Base-by-base conservation (phyloP, 2,888 invertebrate species). In the Hymenopus coronatus region DNA sequence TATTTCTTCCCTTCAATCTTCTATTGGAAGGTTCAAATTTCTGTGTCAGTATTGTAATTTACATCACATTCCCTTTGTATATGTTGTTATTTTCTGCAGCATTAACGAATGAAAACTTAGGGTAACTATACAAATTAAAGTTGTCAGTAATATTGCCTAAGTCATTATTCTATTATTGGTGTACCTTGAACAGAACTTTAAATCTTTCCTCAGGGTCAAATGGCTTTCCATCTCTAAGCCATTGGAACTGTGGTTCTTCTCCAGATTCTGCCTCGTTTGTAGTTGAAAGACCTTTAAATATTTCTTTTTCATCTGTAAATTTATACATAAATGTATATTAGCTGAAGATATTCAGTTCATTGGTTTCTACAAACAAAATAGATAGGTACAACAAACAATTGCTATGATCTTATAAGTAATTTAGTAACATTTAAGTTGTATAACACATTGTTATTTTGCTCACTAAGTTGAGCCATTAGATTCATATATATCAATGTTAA, bases 181-280 rank as follows among this genome's bases (percentile, higher is more conserved):
- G n/a, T 90, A 93, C 93, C 92, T 93, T 97, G 92, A 98, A 96
- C 28, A 98, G 94, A 0, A 98, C 98, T 94, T 98, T 98, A 93
- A 98, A 98, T 90, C 98, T 95, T 92, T 98, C 98, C 92, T 98
- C 98, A 2, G 98, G 98, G 92, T 98, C 97, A 92, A 98, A 98
- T 3, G 96, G 94, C 90, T 95, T 94, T 0, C 98, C 98, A 92
- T 98, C 98, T 88, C 97, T 96, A 91, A 97, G 96, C 98, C 98
- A 98, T 28, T 95, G 94, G 93, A 98, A 98, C 14, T 94, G 93
- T 0, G 98, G 95, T 91, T 97, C 96, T 92, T 97, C 96, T 1
- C 97, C 98, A 84, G 96, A 95, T 83, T 94, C 94, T 3, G 96
- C 94, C 88, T 96, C 93, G 82, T 96, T 95, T 88, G 95, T 95